These are phyloP conservation scores for Pterois miles DNA, from an alignment of 2,797 vertebrate genomes.

Conservation along the genomic window DNA sequence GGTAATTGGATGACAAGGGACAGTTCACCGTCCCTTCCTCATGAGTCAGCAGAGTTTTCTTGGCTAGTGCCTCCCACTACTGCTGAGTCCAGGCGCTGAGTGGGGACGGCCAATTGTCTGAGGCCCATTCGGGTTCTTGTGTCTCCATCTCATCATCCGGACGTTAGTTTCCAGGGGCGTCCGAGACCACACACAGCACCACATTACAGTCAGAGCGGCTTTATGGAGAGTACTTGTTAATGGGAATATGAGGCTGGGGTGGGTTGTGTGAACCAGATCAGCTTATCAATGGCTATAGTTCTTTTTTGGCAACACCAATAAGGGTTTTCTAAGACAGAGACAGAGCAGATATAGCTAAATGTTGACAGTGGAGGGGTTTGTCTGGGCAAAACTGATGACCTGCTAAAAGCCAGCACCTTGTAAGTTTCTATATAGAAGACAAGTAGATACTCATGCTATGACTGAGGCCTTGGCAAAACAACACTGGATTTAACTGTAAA, in stretches of 20 bases:
- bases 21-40: conserved; percentile 63
- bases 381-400: conserved; percentile 28
- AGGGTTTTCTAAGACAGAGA: conserved; percentile 33
- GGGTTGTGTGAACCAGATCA: conserved; percentile 62
- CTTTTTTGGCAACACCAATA: conserved; percentile 52
- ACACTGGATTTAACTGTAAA: background rate
- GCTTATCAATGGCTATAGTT: conserved; percentile 58
- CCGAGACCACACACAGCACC: conserved; percentile 71
- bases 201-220: conserved; percentile 64
- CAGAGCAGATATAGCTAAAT: conserved; percentile 25
- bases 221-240: conserved; percentile 71
- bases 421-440: background rate
- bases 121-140: conserved; percentile 74
- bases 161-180: conserved; percentile 60
- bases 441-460: background rate
- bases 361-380: conserved; percentile 15
- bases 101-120: conserved; percentile 68
- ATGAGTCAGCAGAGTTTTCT: conserved; percentile 80
- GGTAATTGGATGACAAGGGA: conserved; percentile 76
- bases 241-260: conserved; percentile 54
- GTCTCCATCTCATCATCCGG: conserved; percentile 76
- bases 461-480: background rate
- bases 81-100: conserved; percentile 58
- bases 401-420: conserved; percentile 10
- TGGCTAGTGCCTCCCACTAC: conserved; percentile 60